A percentile compares a stretch with the other conserved stretches of the same genome.
Evolutionary conservation across 2,113 vertebrate species (phyloP).

Genomic region (Labeo rohita): DNA sequence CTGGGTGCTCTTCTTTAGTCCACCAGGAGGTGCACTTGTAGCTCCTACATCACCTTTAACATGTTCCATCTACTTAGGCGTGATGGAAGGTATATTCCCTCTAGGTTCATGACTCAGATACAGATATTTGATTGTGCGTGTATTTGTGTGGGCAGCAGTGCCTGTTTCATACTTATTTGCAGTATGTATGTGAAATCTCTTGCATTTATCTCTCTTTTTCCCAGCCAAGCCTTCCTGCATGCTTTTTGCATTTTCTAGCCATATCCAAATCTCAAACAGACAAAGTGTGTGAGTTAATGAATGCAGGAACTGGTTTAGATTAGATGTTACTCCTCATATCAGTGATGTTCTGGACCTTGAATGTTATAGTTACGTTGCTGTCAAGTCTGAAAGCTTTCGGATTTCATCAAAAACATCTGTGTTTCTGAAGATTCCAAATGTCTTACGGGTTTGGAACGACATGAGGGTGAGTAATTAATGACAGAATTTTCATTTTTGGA

Average conservation of each 20-base stretch:
- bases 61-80: neutral
- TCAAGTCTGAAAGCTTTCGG: too few species aligned
- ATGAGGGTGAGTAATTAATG: too few species aligned
- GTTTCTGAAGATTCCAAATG: too few species aligned
- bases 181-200: neutral
- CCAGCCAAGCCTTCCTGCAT: neutral
- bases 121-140: neutral
- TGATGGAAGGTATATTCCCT: neutral
- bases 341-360: too few species aligned
- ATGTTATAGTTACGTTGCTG: too few species aligned
- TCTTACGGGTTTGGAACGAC: too few species aligned
- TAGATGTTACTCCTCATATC: neutral
- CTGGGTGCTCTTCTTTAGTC: neutral
- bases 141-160: neutral
- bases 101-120: neutral
- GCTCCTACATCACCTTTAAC: constrained; percentile 36
- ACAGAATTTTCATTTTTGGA: too few species aligned
- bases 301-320: constrained; percentile 36
- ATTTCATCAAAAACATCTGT: too few species aligned
- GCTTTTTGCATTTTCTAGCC: neutral
- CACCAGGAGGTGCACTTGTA: constrained; percentile 51
- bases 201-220: neutral
- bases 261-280: neutral
- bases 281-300: constrained; percentile 27
- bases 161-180: neutral